Conservation (phyloP, 2,888 invertebrate species). For the Endotricha flammealis region DNA sequence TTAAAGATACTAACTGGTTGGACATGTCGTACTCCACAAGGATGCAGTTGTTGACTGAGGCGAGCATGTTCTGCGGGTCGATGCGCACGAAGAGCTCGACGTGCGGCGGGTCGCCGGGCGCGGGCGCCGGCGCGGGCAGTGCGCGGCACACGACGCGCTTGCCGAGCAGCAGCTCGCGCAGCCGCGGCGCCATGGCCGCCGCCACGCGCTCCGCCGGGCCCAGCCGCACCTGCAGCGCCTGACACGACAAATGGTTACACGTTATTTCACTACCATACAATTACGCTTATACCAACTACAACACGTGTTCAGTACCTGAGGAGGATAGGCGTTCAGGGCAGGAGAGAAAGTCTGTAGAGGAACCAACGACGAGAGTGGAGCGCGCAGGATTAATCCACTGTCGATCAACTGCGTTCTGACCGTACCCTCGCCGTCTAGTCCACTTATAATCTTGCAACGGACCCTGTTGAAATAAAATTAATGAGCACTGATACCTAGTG, state of each 20-base stretch:
- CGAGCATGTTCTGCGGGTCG: conserved; percentile 79
- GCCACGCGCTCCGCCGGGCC: conserved; percentile 76
- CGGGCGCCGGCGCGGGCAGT: conserved; percentile 38
- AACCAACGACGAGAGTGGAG: conserved; percentile 66
- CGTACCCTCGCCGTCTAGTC: conserved; percentile 66
- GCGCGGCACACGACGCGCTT: conserved; percentile 66
- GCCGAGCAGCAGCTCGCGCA: conserved; percentile 77
- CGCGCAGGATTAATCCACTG: conserved; percentile 64
- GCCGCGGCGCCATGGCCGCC: conserved; percentile 71
- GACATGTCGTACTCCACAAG: conserved; percentile 78
- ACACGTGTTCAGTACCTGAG: conserved; percentile 60
- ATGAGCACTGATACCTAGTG: too few relatives aligned
- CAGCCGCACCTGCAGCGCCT: conserved; percentile 78
- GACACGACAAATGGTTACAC: conserved; percentile 1
- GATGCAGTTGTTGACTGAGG: conserved; percentile 84
- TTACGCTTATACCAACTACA: conserved; percentile 13
- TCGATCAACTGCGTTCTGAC: conserved; percentile 68
- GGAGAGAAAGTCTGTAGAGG: conserved; percentile 67
- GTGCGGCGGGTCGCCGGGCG: conserved; percentile 55
- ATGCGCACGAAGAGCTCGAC: conserved; percentile 85
- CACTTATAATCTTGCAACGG: conserved; percentile 64
- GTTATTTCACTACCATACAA: background rate
- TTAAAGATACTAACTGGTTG: conserved; percentile 47
- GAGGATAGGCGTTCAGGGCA: conserved; percentile 76
- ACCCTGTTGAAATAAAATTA: too few relatives aligned